A percentile compares a stretch with the other conserved stretches of the same genome.
Evolutionary conservation across 2,113 vertebrate species (phyloP).

Genomic region (Dipodomys stephensi): DNA sequence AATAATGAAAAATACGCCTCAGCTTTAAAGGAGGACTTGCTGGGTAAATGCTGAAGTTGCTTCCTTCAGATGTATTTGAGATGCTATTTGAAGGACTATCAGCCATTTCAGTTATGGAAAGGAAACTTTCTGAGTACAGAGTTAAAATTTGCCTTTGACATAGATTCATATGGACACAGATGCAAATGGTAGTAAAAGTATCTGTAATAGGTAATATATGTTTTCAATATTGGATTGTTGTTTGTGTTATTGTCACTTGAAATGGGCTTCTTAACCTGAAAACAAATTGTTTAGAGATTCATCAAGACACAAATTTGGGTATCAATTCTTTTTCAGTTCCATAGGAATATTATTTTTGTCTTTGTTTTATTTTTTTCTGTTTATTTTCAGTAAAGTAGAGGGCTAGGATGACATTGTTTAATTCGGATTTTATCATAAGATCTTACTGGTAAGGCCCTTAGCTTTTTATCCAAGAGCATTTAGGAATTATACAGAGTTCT

Average conservation of each 20-base stretch:
- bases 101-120: not conserved
- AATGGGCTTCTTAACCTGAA: not conserved
- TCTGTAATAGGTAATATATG: not conserved
- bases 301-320: not conserved
- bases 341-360: not conserved
- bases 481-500: not conserved
- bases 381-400: constrained; percentile 16
- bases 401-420: not conserved
- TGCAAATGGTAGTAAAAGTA: not conserved
- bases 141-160: not conserved
- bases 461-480: not conserved
- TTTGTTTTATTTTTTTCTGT: constrained; percentile 11
- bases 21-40: not conserved
- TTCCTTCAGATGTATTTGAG: not conserved
- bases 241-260: not conserved
- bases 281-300: not conserved
- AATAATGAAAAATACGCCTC: not conserved
- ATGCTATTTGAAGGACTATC: not conserved
- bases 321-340: not conserved
- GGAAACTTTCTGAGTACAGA: not conserved
- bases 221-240: not conserved
- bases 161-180: not conserved
- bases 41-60: not conserved
- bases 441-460: not conserved
- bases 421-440: not conserved